Conservation (phyloP, 2,888 invertebrate genomes). For the Teinopalpus imperialis region DNA sequence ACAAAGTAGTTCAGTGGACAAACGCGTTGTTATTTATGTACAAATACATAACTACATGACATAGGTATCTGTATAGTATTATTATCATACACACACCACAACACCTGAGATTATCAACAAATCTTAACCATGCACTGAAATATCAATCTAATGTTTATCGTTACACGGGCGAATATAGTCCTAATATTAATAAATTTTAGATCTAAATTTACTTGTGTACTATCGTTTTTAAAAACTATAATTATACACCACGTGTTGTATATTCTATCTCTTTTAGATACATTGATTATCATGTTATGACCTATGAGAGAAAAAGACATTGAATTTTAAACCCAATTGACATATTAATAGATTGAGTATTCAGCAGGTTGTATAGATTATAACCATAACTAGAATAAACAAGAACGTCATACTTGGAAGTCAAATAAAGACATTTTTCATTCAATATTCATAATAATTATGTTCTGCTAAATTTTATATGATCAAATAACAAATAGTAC, state of each 20-base stretch:
- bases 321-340: slow-evolving; percentile 15
- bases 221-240: background rate
- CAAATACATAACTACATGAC: slow-evolving; percentile 24
- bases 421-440: background rate
- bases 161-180: background rate
- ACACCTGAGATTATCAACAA: slow-evolving; percentile 29
- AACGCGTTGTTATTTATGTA: slow-evolving; percentile 43
- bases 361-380: slow-evolving; percentile 5
- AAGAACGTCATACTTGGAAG: too few relatives aligned
- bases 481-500: too few relatives aligned
- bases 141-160: slow-evolving; percentile 10
- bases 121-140: slow-evolving; percentile 14
- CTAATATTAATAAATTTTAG: background rate
- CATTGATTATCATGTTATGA: background rate
- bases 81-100: slow-evolving; percentile 28
- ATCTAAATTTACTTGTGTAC: background rate
- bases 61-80: slow-evolving; percentile 25
- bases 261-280: slow-evolving; percentile 5
- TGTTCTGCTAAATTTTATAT: too few relatives aligned
- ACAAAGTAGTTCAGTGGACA: slow-evolving; percentile 49
- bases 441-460: too few relatives aligned
- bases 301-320: slow-evolving; percentile 19
- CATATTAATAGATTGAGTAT: slow-evolving; percentile 14
- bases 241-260: background rate
- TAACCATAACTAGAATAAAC: too few relatives aligned